Base-by-base conservation (phyloP, 2,888 invertebrate species). In the Dysmachus trigonus region DNA sequence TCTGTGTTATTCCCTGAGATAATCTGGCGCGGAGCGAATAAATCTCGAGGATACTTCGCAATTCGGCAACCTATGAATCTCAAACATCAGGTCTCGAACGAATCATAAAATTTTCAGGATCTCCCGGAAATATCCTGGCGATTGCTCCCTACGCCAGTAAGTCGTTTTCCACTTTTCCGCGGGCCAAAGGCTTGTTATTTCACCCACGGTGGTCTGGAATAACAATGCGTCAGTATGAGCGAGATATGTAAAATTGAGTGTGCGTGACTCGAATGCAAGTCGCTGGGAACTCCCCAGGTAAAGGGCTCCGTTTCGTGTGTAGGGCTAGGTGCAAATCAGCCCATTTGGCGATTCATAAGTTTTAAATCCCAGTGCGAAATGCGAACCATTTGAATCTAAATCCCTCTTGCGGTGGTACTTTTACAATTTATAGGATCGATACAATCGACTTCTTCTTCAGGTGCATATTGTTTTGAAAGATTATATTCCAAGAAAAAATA, bases 81-180 rank as follows among this genome's bases (percentile, higher is more conserved):
- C 51, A 85, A 86, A 86, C 85, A 71, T 18, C 62, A 77, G 79
- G 47, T 85, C 85, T 85, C 86, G 85, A 77, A 85, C 85, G 86
- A 62, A 86, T 86, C 86, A 86, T 86, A 86, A 86, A 86, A 86
- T 51, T 86, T 86, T 85, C 79, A 86, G 38, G 38, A 10, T 7
- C 27, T 31, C 38, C 51, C 35, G 38, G 33, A 76, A 15, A 22
- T 35, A 35, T 51, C 38, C 30, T 79, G 30, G 1, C 30, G 47
- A 35, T 76, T 73, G 1, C 22, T 10, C 22, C 18, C 38, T 8
- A 8, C 62, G 62, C 62, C 62, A 62, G 38, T 76, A n/a, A 74
- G n/a, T 74, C 38, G 18, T 27, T 41, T 41, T 27, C 10, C 27
- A 13, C 27, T 47, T 77, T 79, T 47, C 30, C 51, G 79, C 51